A percentile compares a stretch with the other conserved stretches of the same genome.
Conservation (phyloP, 2,888 invertebrate species). For the Synanthedon andrenaeformis region DNA sequence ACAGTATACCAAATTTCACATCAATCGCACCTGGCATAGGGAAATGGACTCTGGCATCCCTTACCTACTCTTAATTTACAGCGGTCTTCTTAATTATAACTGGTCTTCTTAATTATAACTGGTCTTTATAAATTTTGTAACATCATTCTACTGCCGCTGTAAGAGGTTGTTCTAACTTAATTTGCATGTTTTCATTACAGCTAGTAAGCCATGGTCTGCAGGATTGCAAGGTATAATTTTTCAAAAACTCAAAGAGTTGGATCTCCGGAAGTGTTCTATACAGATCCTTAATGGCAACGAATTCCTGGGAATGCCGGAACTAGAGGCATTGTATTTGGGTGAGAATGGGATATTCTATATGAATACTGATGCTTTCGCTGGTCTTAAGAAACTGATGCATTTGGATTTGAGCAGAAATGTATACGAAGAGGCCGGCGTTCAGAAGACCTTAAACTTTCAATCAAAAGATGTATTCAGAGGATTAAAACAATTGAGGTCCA, state of each 20-base stretch:
- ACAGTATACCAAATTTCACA: too few relatives aligned
- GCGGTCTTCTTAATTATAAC: too few relatives aligned
- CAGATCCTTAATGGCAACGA: constrained; percentile 38
- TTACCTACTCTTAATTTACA: too few relatives aligned
- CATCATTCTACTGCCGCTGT: too few relatives aligned
- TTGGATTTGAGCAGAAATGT: constrained; percentile 67
- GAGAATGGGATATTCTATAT: constrained; percentile 62
- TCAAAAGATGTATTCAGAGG: constrained; percentile 14
- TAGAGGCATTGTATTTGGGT: constrained; percentile 63
- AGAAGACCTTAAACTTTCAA: constrained; percentile 17
- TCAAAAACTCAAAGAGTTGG: constrained; percentile 56
- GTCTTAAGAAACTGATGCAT: constrained; percentile 44
- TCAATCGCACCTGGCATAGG: too few relatives aligned
- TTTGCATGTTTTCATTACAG: constrained; percentile 8
- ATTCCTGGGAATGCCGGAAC: constrained; percentile 53
- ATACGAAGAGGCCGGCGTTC: constrained; percentile 14
- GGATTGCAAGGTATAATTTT: constrained; percentile 32
- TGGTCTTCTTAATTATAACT: too few relatives aligned
- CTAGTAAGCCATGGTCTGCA: constrained; percentile 26
- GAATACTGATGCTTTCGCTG: constrained; percentile 39
- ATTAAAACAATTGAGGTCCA: constrained; percentile 23
- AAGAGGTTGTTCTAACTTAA: too few relatives aligned
- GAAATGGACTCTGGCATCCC: too few relatives aligned
- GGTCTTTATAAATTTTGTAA: too few relatives aligned
- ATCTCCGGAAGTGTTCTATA: constrained; percentile 69